phyloP scores from a whole-genome alignment of 2,113 vertebrate species.

The Pteropus alecto region DNA sequence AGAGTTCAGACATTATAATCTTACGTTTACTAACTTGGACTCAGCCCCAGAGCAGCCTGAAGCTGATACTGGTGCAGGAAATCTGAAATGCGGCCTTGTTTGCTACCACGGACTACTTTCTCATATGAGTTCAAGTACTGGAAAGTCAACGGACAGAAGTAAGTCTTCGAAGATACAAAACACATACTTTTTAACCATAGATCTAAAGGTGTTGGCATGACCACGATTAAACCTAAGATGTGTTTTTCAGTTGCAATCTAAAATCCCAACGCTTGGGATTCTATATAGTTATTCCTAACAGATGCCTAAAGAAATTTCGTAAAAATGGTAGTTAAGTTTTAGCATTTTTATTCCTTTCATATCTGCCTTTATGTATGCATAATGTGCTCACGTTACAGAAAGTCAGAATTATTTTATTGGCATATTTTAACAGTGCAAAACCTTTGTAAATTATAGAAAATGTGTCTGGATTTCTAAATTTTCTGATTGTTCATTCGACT shows the following conservation, averaged over 20 bases:
- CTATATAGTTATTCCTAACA: conserved; percentile 38
- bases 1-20: conserved; percentile 2
- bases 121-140: neutral
- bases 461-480: neutral
- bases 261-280: neutral
- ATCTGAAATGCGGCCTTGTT: conserved; percentile 8
- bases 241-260: conserved; percentile 23
- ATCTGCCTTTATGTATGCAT: neutral
- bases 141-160: neutral
- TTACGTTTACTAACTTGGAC: neutral
- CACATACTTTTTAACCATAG: neutral
- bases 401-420: neutral
- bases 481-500: neutral
- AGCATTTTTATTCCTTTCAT: neutral
- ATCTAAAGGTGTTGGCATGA: neutral
- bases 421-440: neutral
- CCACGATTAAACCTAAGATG: neutral
- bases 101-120: neutral
- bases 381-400: neutral
- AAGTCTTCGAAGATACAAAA: neutral
- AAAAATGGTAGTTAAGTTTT: neutral
- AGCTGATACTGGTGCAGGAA: neutral
- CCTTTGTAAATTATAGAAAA: neutral
- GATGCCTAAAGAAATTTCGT: neutral
- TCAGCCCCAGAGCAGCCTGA: neutral